Base-by-base conservation (phyloP, 2,888 invertebrate genomes). In the Diloba caeruleocephala region DNA sequence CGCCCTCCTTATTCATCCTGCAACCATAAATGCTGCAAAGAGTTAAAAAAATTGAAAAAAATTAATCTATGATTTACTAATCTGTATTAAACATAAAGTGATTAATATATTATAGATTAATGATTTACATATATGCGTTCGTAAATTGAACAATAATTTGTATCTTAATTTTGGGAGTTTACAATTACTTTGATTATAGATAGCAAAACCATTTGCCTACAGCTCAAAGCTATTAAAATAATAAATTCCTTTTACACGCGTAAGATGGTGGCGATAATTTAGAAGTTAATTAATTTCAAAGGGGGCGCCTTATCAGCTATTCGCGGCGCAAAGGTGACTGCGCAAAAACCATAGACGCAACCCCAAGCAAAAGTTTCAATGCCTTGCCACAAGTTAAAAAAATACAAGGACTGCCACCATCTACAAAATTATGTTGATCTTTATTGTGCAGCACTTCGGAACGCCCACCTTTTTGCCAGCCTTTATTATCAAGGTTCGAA, bases 401-500 rank as follows among this genome's bases (percentile, higher is more conserved):
- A 71, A 76, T 59, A 75, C 71, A 57, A 49, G 50, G 77, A 78
- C 73, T 80, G 74, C 76, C 75, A 69, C 76, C 76, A 78, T 78
- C 62, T 55, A 76, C 80, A 71, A 79, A 82, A 85, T 82, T 81
- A 79, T 71, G 73, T 79, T 74, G 69, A 76, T 77, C 77, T 82
- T 79, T 80, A 83, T 82, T 82, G 79, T 81, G 31, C 36, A 42
- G 52, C 53, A 39, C 64, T 79, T 77, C 68, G 61, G 49, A 64
- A 59, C 50, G 57, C 76, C 70, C 61, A 78, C 74, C 75, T 67
- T 72, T 63, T 63, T 63, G 58, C 60, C 56, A 48, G 56, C 62
- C 76, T 79, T 80, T 84, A 81, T 84, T 85, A 84, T 83, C 76
- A 70, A 69, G 66, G 69, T 73, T 60, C 49, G 49, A 74, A 81